Evolutionary conservation across 2,113 vertebrate genomes (phyloP).

Genomic region (Cephalopholis sonnerati): DNA sequence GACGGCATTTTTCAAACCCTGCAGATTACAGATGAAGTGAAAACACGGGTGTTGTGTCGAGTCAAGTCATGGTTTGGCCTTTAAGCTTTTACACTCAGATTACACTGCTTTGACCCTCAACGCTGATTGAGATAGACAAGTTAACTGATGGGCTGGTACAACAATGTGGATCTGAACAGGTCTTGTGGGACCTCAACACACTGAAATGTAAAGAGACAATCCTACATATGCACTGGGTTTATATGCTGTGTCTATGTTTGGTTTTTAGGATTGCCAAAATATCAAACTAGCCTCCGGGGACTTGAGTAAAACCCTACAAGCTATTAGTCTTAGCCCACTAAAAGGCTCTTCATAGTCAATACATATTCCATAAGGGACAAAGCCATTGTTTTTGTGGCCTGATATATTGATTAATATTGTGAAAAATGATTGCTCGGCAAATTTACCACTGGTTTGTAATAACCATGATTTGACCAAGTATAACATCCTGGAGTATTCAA

Average conservation of each 20-base stretch:
- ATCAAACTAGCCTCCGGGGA: conserved; percentile 36
- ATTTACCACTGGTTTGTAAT: not conserved
- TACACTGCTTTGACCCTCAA: conserved; percentile 27
- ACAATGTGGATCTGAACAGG: conserved; percentile 37
- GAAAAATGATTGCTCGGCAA: conserved; percentile 13
- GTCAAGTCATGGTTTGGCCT: conserved; percentile 58
- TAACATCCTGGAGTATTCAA: not conserved
- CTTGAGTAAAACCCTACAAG: conserved; percentile 22
- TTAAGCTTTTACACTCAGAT: conserved; percentile 66
- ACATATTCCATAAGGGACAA: conserved; percentile 35
- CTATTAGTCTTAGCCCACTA: conserved; percentile 50
- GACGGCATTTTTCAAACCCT: conserved; percentile 79
- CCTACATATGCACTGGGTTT: not conserved
- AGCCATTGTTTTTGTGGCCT: conserved; percentile 45
- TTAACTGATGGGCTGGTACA: conserved; percentile 36
- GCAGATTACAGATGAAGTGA: conserved; percentile 66
- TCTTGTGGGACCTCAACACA: conserved; percentile 11
- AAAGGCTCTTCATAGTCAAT: conserved; percentile 57
- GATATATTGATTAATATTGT: conserved; percentile 50
- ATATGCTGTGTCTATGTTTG: not conserved
- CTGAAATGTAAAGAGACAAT: not conserved
- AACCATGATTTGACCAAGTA: not conserved
- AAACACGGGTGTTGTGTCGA: conserved; percentile 37
- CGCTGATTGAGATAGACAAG: conserved; percentile 43
- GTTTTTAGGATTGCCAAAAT: not conserved